Evolutionary conservation across 2,797 vertebrate species (phyloP).

Genomic region (Amniataba percoides): DNA sequence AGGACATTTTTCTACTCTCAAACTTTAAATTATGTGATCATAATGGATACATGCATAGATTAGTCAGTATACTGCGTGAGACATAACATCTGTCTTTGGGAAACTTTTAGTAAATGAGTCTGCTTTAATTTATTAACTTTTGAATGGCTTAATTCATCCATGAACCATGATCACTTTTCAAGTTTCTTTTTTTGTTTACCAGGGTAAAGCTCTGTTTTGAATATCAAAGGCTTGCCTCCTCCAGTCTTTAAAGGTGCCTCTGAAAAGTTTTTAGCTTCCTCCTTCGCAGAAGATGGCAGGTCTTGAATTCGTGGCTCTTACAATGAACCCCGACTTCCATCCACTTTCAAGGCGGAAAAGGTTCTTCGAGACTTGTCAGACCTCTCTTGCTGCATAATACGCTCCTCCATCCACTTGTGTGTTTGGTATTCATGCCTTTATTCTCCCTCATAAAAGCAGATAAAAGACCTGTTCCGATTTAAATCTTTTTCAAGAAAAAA

Average conservation of each 20-base stretch:
- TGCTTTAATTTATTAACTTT: constrained; percentile 18
- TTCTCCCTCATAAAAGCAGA: neutral
- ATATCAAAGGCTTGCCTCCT: constrained; percentile 32
- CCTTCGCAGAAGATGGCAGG: constrained; percentile 32
- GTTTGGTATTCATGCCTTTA: constrained; percentile 2
- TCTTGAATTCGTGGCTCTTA: constrained; percentile 34
- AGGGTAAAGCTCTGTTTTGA: constrained; percentile 8
- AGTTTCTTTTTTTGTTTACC: constrained; percentile 6
- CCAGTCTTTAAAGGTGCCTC: constrained; percentile 32
- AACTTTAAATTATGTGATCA: constrained; percentile 9
- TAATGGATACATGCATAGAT: constrained; percentile 23
- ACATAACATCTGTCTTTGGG: constrained; percentile 24
- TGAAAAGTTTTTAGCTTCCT: constrained; percentile 35
- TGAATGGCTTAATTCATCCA: constrained; percentile 6
- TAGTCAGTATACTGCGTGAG: constrained; percentile 2
- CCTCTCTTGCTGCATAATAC: neutral
- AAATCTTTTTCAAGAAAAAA: neutral
- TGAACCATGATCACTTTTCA: neutral
- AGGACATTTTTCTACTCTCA: constrained; percentile 31
- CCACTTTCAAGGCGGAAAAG: constrained; percentile 31
- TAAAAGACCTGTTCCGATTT: neutral
- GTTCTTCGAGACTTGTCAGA: constrained; percentile 13
- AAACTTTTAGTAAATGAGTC: constrained; percentile 7
- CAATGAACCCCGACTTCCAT: constrained; percentile 38
- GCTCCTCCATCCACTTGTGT: neutral